Conservation (phyloP, 2,113 vertebrate genomes). For the Prunella himalayana region DNA sequence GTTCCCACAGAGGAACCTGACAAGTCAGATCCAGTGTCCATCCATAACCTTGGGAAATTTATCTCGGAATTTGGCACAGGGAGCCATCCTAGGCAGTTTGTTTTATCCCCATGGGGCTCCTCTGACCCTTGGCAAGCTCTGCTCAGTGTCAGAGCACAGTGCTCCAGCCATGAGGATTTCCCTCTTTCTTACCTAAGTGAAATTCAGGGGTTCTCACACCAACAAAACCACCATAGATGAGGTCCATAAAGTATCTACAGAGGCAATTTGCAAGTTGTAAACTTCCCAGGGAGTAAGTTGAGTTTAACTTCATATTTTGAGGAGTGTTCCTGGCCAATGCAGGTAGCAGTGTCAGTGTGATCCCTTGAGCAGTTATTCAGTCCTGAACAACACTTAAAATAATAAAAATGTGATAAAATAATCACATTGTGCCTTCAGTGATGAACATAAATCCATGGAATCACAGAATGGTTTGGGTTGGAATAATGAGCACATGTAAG, state of each 20-base stretch:
- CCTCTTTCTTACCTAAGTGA: not conserved
- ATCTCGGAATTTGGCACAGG: not conserved
- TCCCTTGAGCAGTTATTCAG: not conserved
- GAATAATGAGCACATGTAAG: not conserved
- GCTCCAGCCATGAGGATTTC: not conserved
- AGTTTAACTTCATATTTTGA: not conserved
- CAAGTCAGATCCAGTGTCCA: not conserved
- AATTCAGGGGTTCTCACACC: accelerated
- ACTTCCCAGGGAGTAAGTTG: not conserved
- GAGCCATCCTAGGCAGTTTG: not conserved
- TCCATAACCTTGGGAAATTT: not conserved
- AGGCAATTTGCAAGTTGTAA: not conserved
- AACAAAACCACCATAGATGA: not conserved
- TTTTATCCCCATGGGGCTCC: not conserved
- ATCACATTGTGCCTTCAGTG: not conserved
- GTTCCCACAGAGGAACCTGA: not conserved
- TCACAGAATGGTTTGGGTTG: not conserved
- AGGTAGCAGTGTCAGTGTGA: not conserved
- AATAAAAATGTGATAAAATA: not conserved
- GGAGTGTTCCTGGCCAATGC: not conserved
- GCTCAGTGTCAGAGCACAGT: not conserved
- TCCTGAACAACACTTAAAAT: not conserved
- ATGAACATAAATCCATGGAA: not conserved
- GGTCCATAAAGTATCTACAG: not conserved
- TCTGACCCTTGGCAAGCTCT: not conserved